Evolutionary conservation across 2,888 invertebrate species (phyloP), one percentile per base, ranked within the genome.

Genomic region (Andrena camellia): DNA sequence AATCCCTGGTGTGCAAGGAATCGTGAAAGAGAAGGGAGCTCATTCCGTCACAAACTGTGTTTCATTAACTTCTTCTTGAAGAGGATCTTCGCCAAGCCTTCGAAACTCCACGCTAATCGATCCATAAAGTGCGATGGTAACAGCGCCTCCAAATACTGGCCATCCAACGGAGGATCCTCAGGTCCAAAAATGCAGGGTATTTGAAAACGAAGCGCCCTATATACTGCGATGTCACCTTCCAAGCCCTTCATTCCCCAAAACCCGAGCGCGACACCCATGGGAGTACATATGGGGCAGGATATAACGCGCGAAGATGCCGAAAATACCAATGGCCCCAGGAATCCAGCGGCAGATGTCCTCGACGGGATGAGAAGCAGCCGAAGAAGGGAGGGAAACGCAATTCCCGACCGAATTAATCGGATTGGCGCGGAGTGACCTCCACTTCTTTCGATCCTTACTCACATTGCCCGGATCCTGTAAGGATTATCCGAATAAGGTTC

Each of bases 401-500:
- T 81, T 81, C 63, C 35, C 10, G 10, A 42, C 20, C 33, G 66
- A 78, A 81, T 81, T 81, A 81, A 81, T 81, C 81, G 81, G 79
- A 81, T 81, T 68, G 57, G 20, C 54, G 35, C 26, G 13, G 33
- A 72, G 67, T 68, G 80, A 78, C 80, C 78, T 35, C n/a, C 67
- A 26, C 29, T 68, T 78, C 78, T 74, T 81, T 60, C 79, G 54
- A 73, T 66, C 64, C 86, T 64, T 76, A 54, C 69, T 83, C 86
- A 52, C 78, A 83, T 83, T 78, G 86, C 83, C 71, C 77, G 66
- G 80, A 62, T 81, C 72, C 84, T 54, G 73, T 71, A 26, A 74
- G 83, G 88, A 88, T 87, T 88, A 88, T 84, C 81, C 84, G 80
- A 78, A 67, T 71, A 78, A 86, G 81, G 83, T 83, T 83, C 78